Evolutionary conservation across 2,888 invertebrate genomes (phyloP), one percentile per base, ranked within the genome.

Genomic region (Erebia palarica): DNA sequence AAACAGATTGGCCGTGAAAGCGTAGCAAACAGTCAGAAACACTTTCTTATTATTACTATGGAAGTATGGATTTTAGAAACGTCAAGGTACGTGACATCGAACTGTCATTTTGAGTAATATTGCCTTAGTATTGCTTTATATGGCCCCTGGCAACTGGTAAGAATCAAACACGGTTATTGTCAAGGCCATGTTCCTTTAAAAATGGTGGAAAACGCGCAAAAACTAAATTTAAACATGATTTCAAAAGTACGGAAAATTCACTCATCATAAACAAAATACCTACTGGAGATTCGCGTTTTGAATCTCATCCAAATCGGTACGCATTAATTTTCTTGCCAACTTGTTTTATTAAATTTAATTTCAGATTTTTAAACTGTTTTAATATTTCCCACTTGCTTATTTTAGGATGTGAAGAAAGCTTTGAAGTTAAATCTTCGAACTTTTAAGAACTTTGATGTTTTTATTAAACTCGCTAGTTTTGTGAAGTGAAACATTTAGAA

Each of bases 241-340:
- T 61, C 53, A 53, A 53, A 16, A n/a, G 42, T 18, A 11, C 16
- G 36, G 49, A 64, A 61, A 61, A 53, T 60, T 67, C 51, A n/a
- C 58, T 42, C 59, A 51, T 27, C n/a, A 57, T 68, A 42, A 57
- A 47, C 58, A 66, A 53, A 69, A 53, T 64, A 18, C 18, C 18
- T 13, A 49, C 72, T 69, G 65, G 73, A 66, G 65, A 59, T 65
- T 16, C 44, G 16, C 27, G 49, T 44, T 71, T 73, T 71, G 73
- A 73, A 69, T 61, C 53, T 9, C 51, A 18, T 71, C 73, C 71
- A 69, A 73, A 57, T 68, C 49, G 44, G 63, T 47, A 53, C n/a
- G 58, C 71, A 71, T 73, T 71, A 71, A 71, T 66, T 58, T 71
- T 47, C 51, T 51, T 73, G 73, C 73, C 73, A 73, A 73, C 65